Evolutionary conservation across 1,140 invertebrate species (phyloP).

Genomic region (Harlomillsia oculata): DNA sequence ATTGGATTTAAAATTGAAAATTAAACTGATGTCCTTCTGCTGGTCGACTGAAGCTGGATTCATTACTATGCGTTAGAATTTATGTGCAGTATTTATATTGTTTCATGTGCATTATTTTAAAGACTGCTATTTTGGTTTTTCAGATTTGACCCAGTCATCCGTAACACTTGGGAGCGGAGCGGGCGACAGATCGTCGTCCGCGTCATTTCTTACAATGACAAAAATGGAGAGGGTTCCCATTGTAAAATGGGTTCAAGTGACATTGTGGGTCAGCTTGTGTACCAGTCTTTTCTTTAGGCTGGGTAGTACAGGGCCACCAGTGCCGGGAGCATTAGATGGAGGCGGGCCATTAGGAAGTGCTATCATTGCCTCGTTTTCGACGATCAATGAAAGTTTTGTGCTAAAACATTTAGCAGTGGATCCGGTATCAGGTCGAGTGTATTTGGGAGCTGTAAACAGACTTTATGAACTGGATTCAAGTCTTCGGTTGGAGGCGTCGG

Average conservation of each 20-base stretch:
- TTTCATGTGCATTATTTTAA: neutral
- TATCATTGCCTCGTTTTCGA: constrained; percentile 34
- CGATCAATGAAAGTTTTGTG: constrained; percentile 39
- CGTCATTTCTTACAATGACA: constrained; percentile 31
- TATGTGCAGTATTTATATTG: no score
- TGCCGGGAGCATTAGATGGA: neutral
- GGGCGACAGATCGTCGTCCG: no score
- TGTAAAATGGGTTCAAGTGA: neutral
- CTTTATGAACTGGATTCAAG: constrained; percentile 68
- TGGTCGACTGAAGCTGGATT: no score
- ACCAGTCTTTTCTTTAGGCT: no score
- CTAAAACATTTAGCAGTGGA: constrained; percentile 55
- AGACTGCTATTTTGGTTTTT: constrained; percentile 4
- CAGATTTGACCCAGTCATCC: constrained; percentile 23
- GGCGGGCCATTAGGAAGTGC: neutral
- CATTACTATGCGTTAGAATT: no score
- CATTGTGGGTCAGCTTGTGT: neutral
- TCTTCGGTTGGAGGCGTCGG: constrained; percentile 56
- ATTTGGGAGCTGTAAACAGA: constrained; percentile 72
- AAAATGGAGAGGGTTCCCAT: constrained; percentile 19
- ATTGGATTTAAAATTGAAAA: no score
- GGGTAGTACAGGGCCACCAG: constrained; percentile 14
- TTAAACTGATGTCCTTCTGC: no score
- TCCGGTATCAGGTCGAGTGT: constrained; percentile 50
- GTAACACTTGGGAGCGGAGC: constrained; percentile 17